These are phyloP conservation scores for Spodoptera picta DNA, from an alignment of 2,888 invertebrate genomes.

Conservation along the genomic window DNA sequence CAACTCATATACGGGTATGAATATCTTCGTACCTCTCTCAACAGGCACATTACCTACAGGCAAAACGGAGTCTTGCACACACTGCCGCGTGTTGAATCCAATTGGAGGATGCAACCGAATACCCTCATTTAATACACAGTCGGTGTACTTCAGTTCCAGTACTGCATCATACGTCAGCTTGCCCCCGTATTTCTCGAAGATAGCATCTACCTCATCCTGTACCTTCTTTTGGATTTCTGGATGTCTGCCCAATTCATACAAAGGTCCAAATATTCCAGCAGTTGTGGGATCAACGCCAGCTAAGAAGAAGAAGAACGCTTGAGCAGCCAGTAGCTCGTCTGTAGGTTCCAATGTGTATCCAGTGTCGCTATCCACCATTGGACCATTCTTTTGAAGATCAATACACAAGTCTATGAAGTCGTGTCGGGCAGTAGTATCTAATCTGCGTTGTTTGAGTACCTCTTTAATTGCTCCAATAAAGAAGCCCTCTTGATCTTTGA, in stretches of 20 bases:
- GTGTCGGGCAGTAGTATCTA: conserved; percentile 64
- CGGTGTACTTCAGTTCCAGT: conserved; percentile 68
- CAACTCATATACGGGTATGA: conserved; percentile 69
- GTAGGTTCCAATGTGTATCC: conserved; percentile 71
- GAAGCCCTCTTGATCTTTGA: conserved; percentile 65
- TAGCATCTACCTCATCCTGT: conserved; percentile 35
- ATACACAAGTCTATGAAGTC: conserved; percentile 76
- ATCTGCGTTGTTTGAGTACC: conserved; percentile 65
- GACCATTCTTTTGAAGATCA: conserved; percentile 68
- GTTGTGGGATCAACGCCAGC: conserved; percentile 74
- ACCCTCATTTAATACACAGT: conserved; percentile 68
- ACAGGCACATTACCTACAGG: conserved; percentile 73
- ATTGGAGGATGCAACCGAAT: conserved; percentile 72
- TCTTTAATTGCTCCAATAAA: conserved; percentile 73
- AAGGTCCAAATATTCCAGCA: conserved; percentile 50
- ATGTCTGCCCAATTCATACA: conserved; percentile 69
- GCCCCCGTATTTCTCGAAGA: conserved; percentile 33
- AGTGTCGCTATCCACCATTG: conserved; percentile 63
- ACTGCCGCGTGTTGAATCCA: conserved; percentile 64
- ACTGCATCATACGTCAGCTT: conserved; percentile 55
- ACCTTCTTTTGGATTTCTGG: conserved; percentile 61
- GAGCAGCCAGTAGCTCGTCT: conserved; percentile 59
- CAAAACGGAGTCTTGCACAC: conserved; percentile 64
- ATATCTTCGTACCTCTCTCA: conserved; percentile 69
- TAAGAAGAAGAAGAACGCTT: conserved; percentile 54